phyloP scores from a whole-genome alignment of 35 echinoderm and acorn worm genomes.

The Lytechinus pictus region DNA sequence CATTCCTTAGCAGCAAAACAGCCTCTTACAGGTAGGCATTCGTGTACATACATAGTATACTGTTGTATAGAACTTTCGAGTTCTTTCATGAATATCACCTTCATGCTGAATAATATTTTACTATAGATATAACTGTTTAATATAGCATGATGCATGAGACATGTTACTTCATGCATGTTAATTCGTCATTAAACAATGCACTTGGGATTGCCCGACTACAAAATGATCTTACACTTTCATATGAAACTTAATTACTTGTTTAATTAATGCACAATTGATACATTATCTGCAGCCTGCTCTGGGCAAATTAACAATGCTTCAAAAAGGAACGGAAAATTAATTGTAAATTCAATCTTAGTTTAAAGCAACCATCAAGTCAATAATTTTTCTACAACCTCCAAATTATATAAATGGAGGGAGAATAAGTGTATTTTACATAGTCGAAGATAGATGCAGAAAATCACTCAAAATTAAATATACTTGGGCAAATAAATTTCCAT shows the following conservation, averaged over 20 bases:
- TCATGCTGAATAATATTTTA: not conserved
- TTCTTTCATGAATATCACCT: not conserved
- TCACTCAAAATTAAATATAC: no score
- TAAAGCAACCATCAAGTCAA: no score
- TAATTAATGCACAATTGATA: not conserved
- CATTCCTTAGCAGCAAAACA: no score
- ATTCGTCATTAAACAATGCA: not conserved
- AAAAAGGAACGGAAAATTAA: not conserved
- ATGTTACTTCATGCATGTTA: not conserved
- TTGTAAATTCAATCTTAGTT: not conserved
- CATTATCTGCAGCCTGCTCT: not conserved
- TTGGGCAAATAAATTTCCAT: no score
- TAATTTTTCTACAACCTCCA: no score
- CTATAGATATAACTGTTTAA: not conserved
- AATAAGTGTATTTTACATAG: no score
- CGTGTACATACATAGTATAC: no score
- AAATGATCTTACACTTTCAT: not conserved
- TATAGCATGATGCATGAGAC: not conserved
- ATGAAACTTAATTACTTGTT: not conserved
- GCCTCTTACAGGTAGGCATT: no score
- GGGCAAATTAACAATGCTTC: not conserved
- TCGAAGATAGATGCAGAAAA: no score
- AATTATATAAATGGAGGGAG: no score
- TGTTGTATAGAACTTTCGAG: no score
- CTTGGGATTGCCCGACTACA: not conserved